Evolutionary conservation across 2,113 vertebrate genomes (phyloP).

Genomic region (Mobula hypostoma): DNA sequence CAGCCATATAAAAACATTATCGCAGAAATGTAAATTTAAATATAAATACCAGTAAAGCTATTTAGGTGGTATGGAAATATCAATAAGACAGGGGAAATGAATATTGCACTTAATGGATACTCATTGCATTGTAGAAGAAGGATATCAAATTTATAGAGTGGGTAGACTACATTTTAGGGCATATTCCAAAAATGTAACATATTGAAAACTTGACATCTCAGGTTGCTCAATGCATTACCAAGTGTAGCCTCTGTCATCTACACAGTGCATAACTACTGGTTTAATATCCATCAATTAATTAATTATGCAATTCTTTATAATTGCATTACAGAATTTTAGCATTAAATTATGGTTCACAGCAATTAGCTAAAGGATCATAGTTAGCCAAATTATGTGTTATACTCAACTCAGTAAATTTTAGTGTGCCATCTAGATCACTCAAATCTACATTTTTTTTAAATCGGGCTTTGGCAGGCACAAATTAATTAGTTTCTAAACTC

Average conservation of each 20-base stretch:
- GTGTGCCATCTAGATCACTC: neutral
- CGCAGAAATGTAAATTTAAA: neutral
- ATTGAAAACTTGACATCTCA: neutral
- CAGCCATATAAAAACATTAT: neutral
- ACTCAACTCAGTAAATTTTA: neutral
- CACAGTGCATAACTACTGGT: neutral
- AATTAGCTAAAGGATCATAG: neutral
- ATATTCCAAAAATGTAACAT: neutral
- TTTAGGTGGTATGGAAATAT: neutral
- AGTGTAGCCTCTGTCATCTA: neutral
- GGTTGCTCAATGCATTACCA: neutral
- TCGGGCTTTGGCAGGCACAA: neutral
- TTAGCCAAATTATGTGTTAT: neutral
- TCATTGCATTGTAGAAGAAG: no score
- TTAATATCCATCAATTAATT: neutral
- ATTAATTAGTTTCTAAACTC: neutral
- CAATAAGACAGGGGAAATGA: neutral
- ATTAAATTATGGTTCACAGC: neutral
- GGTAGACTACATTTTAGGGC: neutral
- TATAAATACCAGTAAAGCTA: neutral
- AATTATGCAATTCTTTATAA: conserved; percentile 9
- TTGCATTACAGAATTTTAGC: conserved; percentile 5
- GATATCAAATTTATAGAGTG: neutral
- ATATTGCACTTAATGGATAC: neutral
- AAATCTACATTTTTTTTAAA: neutral